Evolutionary conservation across 2,888 invertebrate species (phyloP).

Genomic region (Escarpia spicata): DNA sequence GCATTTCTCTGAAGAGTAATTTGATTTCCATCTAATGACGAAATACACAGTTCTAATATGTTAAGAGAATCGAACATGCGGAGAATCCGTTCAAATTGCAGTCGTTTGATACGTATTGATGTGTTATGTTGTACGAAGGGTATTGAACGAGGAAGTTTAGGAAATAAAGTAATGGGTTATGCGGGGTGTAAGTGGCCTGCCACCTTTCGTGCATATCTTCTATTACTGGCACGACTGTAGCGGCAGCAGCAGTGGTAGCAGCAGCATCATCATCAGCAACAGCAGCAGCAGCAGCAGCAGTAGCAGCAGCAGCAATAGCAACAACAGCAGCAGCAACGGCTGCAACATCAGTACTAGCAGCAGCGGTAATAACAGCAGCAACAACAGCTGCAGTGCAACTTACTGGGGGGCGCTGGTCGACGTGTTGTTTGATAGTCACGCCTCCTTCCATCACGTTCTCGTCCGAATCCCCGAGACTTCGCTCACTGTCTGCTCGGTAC

Average conservation of each 20-base stretch:
- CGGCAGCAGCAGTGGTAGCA: neutral
- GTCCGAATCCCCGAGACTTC: constrained; percentile 58
- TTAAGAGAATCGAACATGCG: too few species aligned
- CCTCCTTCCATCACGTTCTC: constrained; percentile 64
- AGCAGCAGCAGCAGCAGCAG: neutral
- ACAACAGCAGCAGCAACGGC: neutral
- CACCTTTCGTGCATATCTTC: too few species aligned
- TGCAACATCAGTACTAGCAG: neutral
- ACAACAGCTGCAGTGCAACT: constrained; percentile 20
- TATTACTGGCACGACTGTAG: neutral
- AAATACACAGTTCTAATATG: neutral
- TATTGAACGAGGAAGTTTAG: too few species aligned
- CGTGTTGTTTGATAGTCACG: constrained; percentile 60
- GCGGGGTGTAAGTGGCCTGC: too few species aligned
- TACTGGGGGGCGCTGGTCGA: constrained; percentile 57
- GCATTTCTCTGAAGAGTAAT: neutral
- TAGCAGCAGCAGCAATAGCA: neutral
- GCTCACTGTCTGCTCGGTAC: constrained; percentile 61
- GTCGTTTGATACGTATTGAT: neutral
- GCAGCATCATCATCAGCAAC: neutral
- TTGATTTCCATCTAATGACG: neutral
- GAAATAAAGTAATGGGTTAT: too few species aligned
- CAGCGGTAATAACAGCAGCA: neutral
- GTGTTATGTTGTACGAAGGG: neutral
- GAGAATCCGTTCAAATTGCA: neutral